phyloP scores from a whole-genome alignment of 64 coral and sea anemone species.

The Montipora capricornis region DNA sequence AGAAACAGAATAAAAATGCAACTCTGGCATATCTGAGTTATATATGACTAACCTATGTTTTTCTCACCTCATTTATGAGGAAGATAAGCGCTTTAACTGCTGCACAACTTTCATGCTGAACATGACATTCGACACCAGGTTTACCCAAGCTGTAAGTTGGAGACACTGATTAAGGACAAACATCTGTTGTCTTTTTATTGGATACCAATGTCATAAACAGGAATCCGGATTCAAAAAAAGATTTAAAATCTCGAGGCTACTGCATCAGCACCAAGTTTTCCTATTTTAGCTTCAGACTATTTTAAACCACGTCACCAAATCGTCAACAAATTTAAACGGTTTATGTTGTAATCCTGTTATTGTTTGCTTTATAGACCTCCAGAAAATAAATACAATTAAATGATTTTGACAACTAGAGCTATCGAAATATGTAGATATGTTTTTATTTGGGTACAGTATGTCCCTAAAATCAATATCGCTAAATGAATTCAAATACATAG shows the following conservation, averaged over 20 bases:
- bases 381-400: not conserved
- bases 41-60: not conserved
- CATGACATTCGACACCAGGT: conserved; percentile 88
- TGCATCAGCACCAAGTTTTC: not conserved
- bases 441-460: not conserved
- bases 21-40: no score
- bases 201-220: not conserved
- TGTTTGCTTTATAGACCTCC: not conserved
- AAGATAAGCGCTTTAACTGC: conserved; percentile 81
- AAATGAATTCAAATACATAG: not conserved
- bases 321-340: not conserved
- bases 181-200: not conserved
- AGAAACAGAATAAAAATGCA: no score
- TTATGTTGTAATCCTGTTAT: not conserved
- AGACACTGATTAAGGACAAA: conserved; percentile 30
- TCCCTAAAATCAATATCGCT: not conserved
- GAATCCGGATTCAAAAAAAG: not conserved
- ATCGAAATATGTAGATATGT: not conserved
- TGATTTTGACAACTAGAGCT: not conserved
- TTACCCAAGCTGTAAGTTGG: conserved; percentile 72
- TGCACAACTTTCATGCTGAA: conserved; percentile 78
- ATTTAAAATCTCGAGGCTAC: not conserved
- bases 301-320: no score
- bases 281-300: not conserved
- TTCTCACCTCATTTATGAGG: conserved; percentile 94